A percentile compares a stretch with the other conserved stretches of the same genome.
These are phyloP conservation scores for Gnathonemus echidnorhynchus DNA, from an alignment of 2,113 vertebrate species.

Conservation along the genomic window DNA sequence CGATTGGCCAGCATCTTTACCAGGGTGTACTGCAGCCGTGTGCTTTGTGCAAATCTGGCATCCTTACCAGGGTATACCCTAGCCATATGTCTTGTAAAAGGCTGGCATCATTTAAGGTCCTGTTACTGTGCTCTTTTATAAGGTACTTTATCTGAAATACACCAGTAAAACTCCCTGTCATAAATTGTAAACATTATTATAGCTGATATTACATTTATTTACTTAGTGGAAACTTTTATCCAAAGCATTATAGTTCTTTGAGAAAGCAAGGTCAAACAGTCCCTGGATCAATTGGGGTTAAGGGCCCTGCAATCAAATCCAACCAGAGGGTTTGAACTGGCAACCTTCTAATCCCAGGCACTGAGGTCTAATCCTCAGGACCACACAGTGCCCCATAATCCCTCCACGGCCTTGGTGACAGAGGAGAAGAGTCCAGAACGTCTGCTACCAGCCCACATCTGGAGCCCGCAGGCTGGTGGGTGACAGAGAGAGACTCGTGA, in stretches of 20 bases:
- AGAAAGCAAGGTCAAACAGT: background rate
- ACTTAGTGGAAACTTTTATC: background rate
- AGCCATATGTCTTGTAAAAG: background rate
- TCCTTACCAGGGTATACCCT: background rate
- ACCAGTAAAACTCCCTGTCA: background rate
- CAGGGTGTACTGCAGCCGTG: background rate
- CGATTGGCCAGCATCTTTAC: background rate
- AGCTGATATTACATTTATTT: background rate
- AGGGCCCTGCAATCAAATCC: background rate
- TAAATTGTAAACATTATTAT: background rate
- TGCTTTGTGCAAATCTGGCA: background rate
- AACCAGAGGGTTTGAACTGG: background rate
- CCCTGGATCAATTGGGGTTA: background rate
- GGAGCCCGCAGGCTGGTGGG: constrained; percentile 44
- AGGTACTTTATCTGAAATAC: background rate
- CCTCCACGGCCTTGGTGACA: constrained; percentile 25
- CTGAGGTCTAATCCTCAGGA: background rate
- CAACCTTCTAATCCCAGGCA: background rate
- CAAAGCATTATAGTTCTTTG: background rate
- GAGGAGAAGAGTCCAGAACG: constrained; percentile 39
- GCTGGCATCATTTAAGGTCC: background rate
- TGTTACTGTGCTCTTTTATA: background rate
- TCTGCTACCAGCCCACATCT: constrained; percentile 50
- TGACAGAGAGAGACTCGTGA: constrained; percentile 33
- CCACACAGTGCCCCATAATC: background rate